Conservation (phyloP, 2,113 vertebrate genomes). For the Connochaetes taurinus region DNA sequence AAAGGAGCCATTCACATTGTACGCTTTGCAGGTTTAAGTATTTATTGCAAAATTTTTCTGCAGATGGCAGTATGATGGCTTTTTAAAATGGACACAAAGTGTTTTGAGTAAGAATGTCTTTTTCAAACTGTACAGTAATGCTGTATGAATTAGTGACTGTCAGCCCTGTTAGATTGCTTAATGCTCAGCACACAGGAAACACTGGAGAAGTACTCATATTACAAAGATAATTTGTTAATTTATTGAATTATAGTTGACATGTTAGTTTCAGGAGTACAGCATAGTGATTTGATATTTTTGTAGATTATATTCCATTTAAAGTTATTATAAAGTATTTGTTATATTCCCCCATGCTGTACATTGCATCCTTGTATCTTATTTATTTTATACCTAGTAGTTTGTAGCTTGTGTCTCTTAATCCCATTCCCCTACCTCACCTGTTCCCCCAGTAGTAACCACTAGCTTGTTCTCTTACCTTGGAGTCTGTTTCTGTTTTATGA, state of each 20-base stretch:
- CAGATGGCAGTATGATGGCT: not conserved
- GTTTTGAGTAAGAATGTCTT: not conserved
- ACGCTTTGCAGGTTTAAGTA: not conserved
- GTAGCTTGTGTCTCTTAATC: not conserved
- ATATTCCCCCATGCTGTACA: not conserved
- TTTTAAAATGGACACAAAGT: not conserved
- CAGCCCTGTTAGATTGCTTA: not conserved
- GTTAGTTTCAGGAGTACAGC: not conserved
- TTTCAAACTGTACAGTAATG: not conserved
- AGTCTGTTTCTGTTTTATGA: not conserved
- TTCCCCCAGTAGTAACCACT: not conserved
- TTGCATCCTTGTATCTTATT: not conserved
- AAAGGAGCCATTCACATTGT: not conserved
- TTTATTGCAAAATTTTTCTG: not conserved
- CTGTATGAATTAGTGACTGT: not conserved
- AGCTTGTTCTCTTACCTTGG: not conserved
- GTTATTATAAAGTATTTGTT: not conserved
- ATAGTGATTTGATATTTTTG: not conserved
- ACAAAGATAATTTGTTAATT: not conserved
- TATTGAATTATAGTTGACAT: not conserved
- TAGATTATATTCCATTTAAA: not conserved
- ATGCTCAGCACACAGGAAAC: not conserved
- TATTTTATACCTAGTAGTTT: not conserved
- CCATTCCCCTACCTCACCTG: accelerated
- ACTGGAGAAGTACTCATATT: not conserved